Evolutionary conservation across 2,888 invertebrate genomes (phyloP), one percentile per base, ranked within the genome.

Genomic region (Pachycephus smyrnensis): DNA sequence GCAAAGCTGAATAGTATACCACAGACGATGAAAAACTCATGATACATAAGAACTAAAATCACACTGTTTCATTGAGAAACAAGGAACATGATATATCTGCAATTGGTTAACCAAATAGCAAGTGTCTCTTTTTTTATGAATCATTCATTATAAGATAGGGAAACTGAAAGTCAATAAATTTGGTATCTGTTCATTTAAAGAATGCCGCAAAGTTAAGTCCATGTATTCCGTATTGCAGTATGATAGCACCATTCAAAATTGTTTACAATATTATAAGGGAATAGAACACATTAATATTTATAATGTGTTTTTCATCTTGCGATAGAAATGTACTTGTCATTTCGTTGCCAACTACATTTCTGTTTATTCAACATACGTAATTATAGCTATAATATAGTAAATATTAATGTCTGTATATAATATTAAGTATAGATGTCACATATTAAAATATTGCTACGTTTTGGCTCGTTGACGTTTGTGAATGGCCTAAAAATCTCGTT

Each of bases 341-440:
- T 55, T 55, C 23, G 23, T 55, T 9, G 9, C 23, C 55, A 55
- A 55, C 23, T 55, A 55, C 55, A 23, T 55, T 55, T 55, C 55
- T 55, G 55, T 55, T 55, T 23, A 55, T 55, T 55, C 55, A 23
- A 55, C 9, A 55, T 55, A 35, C 9, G 35, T 35, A 55, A 55
- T 55, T 6, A 23, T 55, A 55, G 2, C 55, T 9, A 23, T 55
- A 55, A 55, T 23, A 55, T 55, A 55, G 2, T 55, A 55, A 9
- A 55, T 55, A 55, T 23, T 55, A 55, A 55, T 55, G 71, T 33
- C 68, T 55, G 31, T 74, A 69, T 73, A 68, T 77, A 77, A 73
- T 77, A 30, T 77, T 79, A 77, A 74, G 77, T 79, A 79, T 75
- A 31, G 6, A 23, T 35, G 40, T 35, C 30, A 73, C 15, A 36